Evolutionary conservation across 2,888 invertebrate genomes (phyloP).

Genomic region (Chrysina gloriosa): DNA sequence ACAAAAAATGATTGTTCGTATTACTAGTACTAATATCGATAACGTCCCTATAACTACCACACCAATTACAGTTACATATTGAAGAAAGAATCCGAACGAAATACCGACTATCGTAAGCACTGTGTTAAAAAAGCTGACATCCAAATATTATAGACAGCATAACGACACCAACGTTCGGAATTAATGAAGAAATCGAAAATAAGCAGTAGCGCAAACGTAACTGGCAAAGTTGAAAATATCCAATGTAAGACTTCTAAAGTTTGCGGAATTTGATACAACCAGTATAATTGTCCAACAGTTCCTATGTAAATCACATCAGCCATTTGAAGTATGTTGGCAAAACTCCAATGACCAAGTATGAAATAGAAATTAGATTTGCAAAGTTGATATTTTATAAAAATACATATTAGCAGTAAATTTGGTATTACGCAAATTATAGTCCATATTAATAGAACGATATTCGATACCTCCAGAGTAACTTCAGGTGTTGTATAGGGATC

Average conservation of each 20-base stretch:
- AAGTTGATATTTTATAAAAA: constrained; percentile 1
- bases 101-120: constrained; percentile 3
- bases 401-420: constrained; percentile 9
- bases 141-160: constrained; percentile 16
- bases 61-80: neutral
- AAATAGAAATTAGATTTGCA: constrained; percentile 10
- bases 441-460: constrained; percentile 8
- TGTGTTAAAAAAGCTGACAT: neutral
- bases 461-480: neutral
- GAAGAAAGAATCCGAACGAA: neutral
- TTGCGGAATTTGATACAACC: neutral
- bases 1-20: neutral
- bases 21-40: neutral
- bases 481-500: neutral
- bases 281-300: neutral
- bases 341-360: constrained; percentile 16
- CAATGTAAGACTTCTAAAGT: neutral
- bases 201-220: constrained; percentile 7
- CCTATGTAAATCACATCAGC: neutral
- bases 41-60: neutral
- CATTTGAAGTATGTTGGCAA: constrained; percentile 24
- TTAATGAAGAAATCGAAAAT: constrained; percentile 18
- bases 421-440: neutral
- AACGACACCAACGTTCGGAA: neutral
- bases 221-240: constrained; percentile 11